A percentile compares a stretch with the other conserved stretches of the same genome.
phyloP scores from a whole-genome alignment of 2,888 invertebrate species.

The Heliconius ismenius region DNA sequence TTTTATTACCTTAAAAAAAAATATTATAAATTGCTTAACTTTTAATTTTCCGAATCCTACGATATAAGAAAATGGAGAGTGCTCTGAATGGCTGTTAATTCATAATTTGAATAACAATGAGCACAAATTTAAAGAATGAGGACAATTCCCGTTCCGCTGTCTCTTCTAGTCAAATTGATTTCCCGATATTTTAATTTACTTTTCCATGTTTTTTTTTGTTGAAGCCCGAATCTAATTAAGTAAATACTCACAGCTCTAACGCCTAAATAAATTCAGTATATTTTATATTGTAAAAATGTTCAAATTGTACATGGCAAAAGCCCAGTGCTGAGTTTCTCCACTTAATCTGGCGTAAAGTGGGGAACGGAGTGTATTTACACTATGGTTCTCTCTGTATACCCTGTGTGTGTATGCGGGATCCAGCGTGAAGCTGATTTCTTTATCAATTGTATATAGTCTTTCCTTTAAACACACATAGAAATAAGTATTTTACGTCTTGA shows the following conservation, averaged over 20 bases:
- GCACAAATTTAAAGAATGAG: conserved; percentile 58
- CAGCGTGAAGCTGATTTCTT: no score
- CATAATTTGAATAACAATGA: conserved; percentile 72
- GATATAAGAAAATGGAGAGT: conserved; percentile 56
- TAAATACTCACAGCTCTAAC: conserved; percentile 7
- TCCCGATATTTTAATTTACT: conserved; percentile 35
- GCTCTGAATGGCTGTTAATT: conserved; percentile 72
- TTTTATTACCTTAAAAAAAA: neutral
- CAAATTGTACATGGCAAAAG: neutral
- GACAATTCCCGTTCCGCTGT: conserved; percentile 36
- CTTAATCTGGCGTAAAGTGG: no score
- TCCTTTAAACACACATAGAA: neutral
- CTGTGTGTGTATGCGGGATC: no score
- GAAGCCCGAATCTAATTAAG: conserved; percentile 17
- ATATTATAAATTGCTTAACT: neutral
- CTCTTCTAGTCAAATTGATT: conserved; percentile 45
- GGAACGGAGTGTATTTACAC: no score
- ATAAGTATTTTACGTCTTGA: neutral
- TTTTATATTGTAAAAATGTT: neutral
- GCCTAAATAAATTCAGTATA: neutral
- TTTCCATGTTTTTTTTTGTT: conserved; percentile 18
- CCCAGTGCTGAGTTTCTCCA: no score
- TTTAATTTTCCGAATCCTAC: conserved; percentile 5
- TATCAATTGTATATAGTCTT: no score
- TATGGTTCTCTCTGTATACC: no score